Conservation (phyloP, 2,888 invertebrate genomes). For the Cosmopolites sordidus region DNA sequence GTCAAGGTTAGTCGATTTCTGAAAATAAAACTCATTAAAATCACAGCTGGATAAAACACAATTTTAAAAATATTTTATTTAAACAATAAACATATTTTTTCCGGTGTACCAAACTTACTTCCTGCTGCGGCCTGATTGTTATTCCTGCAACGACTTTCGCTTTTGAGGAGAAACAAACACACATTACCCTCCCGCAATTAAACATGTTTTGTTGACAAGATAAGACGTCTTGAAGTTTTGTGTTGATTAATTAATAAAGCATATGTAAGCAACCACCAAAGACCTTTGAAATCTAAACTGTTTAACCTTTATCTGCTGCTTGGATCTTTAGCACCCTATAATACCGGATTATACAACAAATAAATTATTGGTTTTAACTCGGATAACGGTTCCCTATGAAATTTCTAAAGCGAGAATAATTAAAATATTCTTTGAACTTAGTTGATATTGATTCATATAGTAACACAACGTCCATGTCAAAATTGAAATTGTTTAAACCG, state of each 20-base stretch:
- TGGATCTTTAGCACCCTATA: background rate
- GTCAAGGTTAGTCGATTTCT: too few species aligned
- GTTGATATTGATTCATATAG: too few species aligned
- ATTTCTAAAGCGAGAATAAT: too few species aligned
- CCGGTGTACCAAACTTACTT: background rate
- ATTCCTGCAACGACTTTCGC: slow-evolving; percentile 34
- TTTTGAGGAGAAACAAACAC: slow-evolving; percentile 21
- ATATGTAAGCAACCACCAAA: slow-evolving; percentile 18
- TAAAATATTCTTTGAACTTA: too few species aligned
- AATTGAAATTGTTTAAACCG: too few species aligned
- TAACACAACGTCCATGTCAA: too few species aligned
- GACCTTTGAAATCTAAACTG: slow-evolving; percentile 10
- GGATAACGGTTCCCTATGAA: too few species aligned
- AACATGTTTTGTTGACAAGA: slow-evolving; percentile 22
- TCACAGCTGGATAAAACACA: too few species aligned
- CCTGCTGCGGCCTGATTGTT: slow-evolving; percentile 44
- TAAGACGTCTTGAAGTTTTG: slow-evolving; percentile 19
- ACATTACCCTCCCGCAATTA: slow-evolving; percentile 23
- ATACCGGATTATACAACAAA: background rate
- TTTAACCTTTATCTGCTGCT: slow-evolving; percentile 4
- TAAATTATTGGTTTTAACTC: background rate
- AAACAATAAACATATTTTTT: background rate
- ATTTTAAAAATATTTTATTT: too few species aligned
- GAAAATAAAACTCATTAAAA: too few species aligned
- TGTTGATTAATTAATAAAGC: slow-evolving; percentile 23